Evolutionary conservation across 2,113 vertebrate genomes (phyloP), one percentile per base, ranked within the genome.

Genomic region (Cebus imitator): DNA sequence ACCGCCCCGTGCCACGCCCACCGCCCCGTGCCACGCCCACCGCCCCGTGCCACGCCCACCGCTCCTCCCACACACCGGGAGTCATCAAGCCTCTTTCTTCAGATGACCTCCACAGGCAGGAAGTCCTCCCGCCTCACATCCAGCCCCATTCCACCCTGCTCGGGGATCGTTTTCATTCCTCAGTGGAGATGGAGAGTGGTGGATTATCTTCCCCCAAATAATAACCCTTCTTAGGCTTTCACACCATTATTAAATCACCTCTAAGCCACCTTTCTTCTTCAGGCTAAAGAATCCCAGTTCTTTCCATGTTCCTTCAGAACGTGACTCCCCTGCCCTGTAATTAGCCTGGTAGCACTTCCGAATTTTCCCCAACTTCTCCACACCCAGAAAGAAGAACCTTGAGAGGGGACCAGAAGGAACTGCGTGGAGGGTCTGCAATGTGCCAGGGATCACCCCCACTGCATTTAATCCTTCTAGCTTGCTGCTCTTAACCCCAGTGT

Each of bases 241-340:
- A 89, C 61, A 16, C 82, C 93, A n/a, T 96, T 81, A 96, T 97
- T 94, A 97, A 94, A 61, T 93, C 95, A 88, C 76, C 90, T 95
- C 55, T 76, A 75, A 96, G 89, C 45, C 90, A 79, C 86, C 90
- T 96, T 95, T 90, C 58, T 94, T 96, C 92, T 93, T 61, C 86
- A 73, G 90, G 90, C 81, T 92, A 94, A 97, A 48, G 82, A 92
- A 89, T 70, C 73, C 88, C 57, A 12, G 18, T 57, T 95, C 96
- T 88, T 95, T 91, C 81, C 80, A 73, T 92, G 89, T 82, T 90
- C 43, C 84, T 97, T 93, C 20, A 52, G 45, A 94, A 64, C 17
- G 40, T 73, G 32, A 35, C 40, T 91, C 30, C 30, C 8, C 70
- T 57, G 70, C 81, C 81, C 88, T 97, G 16, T 96, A 82, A 96